Evolutionary conservation across 2,888 invertebrate species (phyloP), one percentile per base, ranked within the genome.

Genomic region (Scotopteryx bipunctaria): DNA sequence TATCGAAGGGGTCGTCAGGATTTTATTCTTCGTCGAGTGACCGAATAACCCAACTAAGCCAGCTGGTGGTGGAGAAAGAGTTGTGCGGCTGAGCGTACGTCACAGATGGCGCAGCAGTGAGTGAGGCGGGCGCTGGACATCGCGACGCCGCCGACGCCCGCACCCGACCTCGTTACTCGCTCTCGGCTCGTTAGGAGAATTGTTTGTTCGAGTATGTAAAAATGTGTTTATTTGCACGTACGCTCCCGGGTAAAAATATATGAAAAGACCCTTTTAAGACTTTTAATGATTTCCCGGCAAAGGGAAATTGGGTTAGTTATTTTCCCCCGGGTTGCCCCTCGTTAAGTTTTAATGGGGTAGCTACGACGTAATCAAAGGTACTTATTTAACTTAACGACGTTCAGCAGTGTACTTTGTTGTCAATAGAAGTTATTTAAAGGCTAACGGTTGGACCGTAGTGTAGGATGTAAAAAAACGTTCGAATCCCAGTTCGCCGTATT

Each of bases 241-340:
- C 87, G 89, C 88, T 82, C 75, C 81, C 66, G 86, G 86, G 83
- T 83, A 86, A 86, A 86, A 88, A 86, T 82, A 81, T 89, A 86
- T 89, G 89, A 88, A 90, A 89, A 87, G 89, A 88, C 86, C 89
- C 88, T 89, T 90, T 89, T 88, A 88, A 89, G 89, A 90, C 89
- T 88, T 90, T 90, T 89, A 89, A 90, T 90, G 89, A 90, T 90
- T 89, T 89, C 87, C 89, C 87, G 86, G 87, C 86, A 89, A 90
- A 90, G 86, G 89, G 86, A 90, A 89, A 90, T 90, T 90, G 90
- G 90, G 89, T 90, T 90, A 90, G 90, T 89, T 90, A 90, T 89
- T 89, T 88, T 88, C 86, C 84, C 88, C 81, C 81, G 87, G 86
- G 87, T 86, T 86, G 83, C 83, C 86, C 86, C 89, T 90, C 89